Evolutionary conservation across 2,888 invertebrate genomes (phyloP).

Genomic region (Erebia palarica): DNA sequence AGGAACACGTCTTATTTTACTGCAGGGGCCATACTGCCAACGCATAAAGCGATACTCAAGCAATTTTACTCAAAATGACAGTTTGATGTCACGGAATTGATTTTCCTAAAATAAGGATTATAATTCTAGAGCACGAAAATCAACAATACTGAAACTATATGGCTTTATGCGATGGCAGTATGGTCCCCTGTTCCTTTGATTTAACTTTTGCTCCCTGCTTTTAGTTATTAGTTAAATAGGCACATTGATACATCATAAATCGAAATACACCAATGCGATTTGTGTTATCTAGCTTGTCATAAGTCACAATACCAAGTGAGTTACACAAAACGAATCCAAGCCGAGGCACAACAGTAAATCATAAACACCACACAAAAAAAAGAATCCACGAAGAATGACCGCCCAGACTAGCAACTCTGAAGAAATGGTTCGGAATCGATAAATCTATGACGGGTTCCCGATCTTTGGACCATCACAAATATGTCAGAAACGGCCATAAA

Average conservation of each 20-base stretch:
- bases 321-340: conserved; percentile 31
- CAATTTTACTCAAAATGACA: too few relatives aligned
- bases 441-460: conserved; percentile 57
- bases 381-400: conserved; percentile 51
- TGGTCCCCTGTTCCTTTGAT: too few relatives aligned
- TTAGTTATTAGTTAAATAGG: too few relatives aligned
- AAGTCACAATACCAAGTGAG: conserved; percentile 21
- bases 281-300: conserved; percentile 5
- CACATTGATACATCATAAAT: background rate
- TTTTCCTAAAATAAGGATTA: too few relatives aligned
- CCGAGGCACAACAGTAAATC: conserved; percentile 44
- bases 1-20: too few relatives aligned
- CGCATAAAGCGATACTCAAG: too few relatives aligned
- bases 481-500: conserved; percentile 76
- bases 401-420: conserved; percentile 57
- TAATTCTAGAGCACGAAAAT: too few relatives aligned
- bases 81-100: too few relatives aligned
- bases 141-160: too few relatives aligned
- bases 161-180: too few relatives aligned
- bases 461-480: conserved; percentile 77
- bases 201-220: too few relatives aligned
- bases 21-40: too few relatives aligned
- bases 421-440: conserved; percentile 74
- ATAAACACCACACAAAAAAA: conserved; percentile 47
- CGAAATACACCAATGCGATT: conserved; percentile 10